These are phyloP conservation scores for Lochmaea capreae DNA, from an alignment of 2,888 invertebrate genomes.

Conservation along the genomic window DNA sequence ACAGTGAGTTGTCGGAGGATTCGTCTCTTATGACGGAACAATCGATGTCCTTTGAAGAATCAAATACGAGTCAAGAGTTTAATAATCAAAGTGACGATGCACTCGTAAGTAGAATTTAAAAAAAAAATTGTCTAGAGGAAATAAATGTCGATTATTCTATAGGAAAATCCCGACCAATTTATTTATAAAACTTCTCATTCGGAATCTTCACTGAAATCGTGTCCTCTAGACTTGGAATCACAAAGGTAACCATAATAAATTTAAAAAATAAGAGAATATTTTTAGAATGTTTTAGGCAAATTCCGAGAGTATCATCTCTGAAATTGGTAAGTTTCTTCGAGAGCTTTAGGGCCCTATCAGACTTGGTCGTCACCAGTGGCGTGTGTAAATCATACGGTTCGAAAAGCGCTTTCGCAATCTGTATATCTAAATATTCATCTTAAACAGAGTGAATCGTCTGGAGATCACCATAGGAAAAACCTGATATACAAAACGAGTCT, in stretches of 20 bases:
- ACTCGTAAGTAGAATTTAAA: no score
- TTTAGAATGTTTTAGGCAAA: no score
- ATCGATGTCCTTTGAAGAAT: not conserved
- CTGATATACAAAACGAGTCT: not conserved
- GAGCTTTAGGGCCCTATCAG: no score
- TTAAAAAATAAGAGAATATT: no score
- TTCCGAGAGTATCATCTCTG: no score
- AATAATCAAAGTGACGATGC: no score
- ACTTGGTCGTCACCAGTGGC: no score
- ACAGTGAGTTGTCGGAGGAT: not conserved
- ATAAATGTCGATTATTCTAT: not conserved
- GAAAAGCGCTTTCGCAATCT: no score
- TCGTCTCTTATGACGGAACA: not conserved
- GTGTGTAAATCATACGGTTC: no score
- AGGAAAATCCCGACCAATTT: slow-evolving; percentile 20
- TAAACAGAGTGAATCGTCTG: not conserved
- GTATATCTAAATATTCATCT: no score
- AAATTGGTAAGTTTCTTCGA: not conserved
- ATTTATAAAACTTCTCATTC: slow-evolving; percentile 3
- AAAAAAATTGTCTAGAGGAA: no score
- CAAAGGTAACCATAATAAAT: no score
- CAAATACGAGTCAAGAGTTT: not conserved
- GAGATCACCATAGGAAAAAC: not conserved
- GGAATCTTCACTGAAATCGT: not conserved
- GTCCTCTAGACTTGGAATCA: not conserved